Evolutionary conservation across 2,113 vertebrate genomes (phyloP).

Genomic region (Kryptolebias marmoratus): DNA sequence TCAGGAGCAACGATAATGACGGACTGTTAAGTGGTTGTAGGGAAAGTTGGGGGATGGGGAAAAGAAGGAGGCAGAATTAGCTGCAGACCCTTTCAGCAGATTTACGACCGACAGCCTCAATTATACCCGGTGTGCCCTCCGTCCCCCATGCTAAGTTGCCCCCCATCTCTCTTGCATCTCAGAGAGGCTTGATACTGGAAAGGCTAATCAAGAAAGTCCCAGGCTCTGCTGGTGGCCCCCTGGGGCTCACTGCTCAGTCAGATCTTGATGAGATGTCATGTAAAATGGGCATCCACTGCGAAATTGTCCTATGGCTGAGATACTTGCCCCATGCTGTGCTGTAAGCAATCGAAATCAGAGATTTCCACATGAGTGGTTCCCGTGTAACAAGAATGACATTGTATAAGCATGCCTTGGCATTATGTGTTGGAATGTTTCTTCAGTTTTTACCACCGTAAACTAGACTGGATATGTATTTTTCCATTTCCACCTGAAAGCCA

Average conservation of each 20-base stretch:
- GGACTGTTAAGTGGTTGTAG: conserved; percentile 50
- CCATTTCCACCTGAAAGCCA: no score
- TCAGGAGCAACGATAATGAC: conserved; percentile 55
- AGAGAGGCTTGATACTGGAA: conserved; percentile 34
- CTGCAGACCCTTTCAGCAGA: conserved; percentile 46
- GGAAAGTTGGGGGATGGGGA: conserved; percentile 18
- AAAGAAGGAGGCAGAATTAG: conserved; percentile 51
- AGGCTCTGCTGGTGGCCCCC: conserved; percentile 42
- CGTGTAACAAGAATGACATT: not conserved
- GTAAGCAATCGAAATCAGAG: conserved; percentile 22
- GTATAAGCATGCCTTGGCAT: conserved; percentile 7
- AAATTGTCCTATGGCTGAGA: conserved; percentile 45
- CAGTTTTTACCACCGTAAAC: no score
- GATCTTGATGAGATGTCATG: conserved; percentile 70
- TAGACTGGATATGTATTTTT: not conserved
- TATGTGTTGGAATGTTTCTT: conserved; percentile 7
- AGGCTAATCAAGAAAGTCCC: conserved; percentile 68
- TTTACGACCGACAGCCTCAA: conserved; percentile 66
- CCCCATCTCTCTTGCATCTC: conserved; percentile 8
- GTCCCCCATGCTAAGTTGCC: conserved; percentile 9
- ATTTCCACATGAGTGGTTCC: conserved; percentile 16
- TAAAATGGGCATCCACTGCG: conserved; percentile 37
- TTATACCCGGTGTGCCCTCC: conserved; percentile 63
- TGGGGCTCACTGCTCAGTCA: conserved; percentile 43
- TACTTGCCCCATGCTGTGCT: conserved; percentile 29